Evolutionary conservation across 1,140 invertebrate genomes (phyloP), one percentile per base, ranked within the genome.

Genomic region (Eulimnadia texana): DNA sequence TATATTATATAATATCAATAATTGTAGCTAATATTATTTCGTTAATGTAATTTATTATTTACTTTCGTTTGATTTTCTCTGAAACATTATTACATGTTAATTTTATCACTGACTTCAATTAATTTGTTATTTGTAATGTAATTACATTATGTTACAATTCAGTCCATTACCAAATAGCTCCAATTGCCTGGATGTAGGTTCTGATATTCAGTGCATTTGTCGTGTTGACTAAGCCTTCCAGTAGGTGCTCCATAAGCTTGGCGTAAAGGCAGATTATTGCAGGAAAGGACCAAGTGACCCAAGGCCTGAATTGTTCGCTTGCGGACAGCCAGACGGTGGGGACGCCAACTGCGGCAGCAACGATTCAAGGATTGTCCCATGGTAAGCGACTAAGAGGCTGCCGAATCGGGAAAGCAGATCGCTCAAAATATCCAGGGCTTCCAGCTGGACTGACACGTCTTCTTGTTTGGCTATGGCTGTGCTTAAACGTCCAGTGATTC

Each of bases 361-460:
- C 2, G 92, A 88, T 66, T 84, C 83, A 58, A 95, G 76, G 61
- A 98, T 88, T 64, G 83, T 82, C 24, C 82, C 78, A 70, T 98
- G 93, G 73, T 93, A 97, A 49, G 81, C 81, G 58, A 92, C 81
- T 54, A 98, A 72, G 33, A 95, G 79, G 60, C 83, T 83, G 60
- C 95, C 94, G 80, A 98, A 98, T 68, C 93, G 80, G 60, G 88
- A 90, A 0, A 99, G 72, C 60, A 99, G 72, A 74, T 98, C 94
- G 13, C 90, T 86, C 27, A 98, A 77, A 66, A 99, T 98, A 72
- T 99, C 95, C 16, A 98, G 74, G 50, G 93, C 92, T 78, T 99
- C 95, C 16, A 98, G 73, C 73, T 98, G 95, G 9, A 98, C 93
- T 16, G 94, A 93, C 22, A 97, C 89, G 78, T 98, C 94, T 77